phyloP scores from a whole-genome alignment of 2,113 vertebrate species.

The Isurus oxyrinchus region DNA sequence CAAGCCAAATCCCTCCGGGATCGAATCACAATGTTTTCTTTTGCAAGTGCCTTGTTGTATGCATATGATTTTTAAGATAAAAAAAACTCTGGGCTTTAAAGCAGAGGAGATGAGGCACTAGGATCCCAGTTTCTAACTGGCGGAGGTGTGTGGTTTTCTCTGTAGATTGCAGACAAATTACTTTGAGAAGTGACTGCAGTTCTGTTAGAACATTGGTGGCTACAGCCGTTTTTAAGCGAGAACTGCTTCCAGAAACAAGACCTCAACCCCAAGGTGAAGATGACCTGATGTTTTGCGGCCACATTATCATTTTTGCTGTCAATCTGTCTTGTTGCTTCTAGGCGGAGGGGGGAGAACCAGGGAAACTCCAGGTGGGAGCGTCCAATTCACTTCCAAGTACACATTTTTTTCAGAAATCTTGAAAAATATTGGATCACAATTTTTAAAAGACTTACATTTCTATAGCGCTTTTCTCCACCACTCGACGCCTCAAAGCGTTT shows the following conservation, averaged over 20 bases:
- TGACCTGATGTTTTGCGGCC: too few species aligned
- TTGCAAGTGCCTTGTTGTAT: not conserved
- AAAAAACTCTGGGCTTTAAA: not conserved
- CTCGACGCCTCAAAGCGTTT: not conserved
- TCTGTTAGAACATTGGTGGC: not conserved
- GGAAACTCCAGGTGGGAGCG: not conserved
- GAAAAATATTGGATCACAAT: not conserved
- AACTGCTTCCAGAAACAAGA: not conserved
- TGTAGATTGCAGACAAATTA: not conserved
- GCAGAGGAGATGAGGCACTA: not conserved
- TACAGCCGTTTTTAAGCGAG: not conserved
- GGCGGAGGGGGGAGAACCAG: not conserved
- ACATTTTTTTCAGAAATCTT: not conserved
- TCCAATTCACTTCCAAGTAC: not conserved
- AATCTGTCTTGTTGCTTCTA: not conserved
- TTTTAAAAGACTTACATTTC: not conserved
- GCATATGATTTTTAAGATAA: not conserved
- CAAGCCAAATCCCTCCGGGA: not conserved
- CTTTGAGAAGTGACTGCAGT: not conserved
- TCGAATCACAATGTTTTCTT: not conserved
- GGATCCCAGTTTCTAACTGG: not conserved
- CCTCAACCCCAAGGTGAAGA: not conserved
- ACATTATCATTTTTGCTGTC: not conserved
- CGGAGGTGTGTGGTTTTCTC: not conserved
- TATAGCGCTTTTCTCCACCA: not conserved